Evolutionary conservation across 2,888 invertebrate species (phyloP).

Genomic region (Drosophila atripex): DNA sequence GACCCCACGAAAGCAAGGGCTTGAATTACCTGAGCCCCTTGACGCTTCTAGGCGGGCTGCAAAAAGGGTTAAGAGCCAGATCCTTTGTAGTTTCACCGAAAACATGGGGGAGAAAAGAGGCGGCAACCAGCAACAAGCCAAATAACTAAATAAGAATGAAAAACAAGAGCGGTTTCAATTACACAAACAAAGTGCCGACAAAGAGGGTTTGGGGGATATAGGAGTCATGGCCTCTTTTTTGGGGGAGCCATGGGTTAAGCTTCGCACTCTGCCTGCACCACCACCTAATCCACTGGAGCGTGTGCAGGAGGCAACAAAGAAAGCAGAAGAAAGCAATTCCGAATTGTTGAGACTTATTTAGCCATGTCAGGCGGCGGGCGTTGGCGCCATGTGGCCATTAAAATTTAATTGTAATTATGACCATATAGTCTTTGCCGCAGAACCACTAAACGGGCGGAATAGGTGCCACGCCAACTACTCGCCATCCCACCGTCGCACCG

Average conservation of each 20-base stretch:
- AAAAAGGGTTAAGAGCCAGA: slow-evolving; percentile 25
- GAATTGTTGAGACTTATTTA: slow-evolving; percentile 34
- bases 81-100: slow-evolving; percentile 72
- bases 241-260: neutral
- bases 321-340: slow-evolving; percentile 15
- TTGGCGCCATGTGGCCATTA: slow-evolving; percentile 68
- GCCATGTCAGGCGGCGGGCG: slow-evolving; percentile 30
- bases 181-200: slow-evolving; percentile 57
- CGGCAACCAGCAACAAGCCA: slow-evolving; percentile 9
- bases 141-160: slow-evolving; percentile 20
- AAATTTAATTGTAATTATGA: slow-evolving; percentile 67
- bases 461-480: slow-evolving; percentile 47
- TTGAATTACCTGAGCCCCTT: slow-evolving; percentile 60
- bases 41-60: slow-evolving; percentile 50
- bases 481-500: slow-evolving; percentile 4
- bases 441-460: slow-evolving; percentile 18
- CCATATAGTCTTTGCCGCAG: slow-evolving; percentile 16
- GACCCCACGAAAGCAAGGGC: slow-evolving; percentile 52
- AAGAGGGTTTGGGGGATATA: neutral
- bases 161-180: slow-evolving; percentile 68
- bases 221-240: neutral
- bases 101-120: slow-evolving; percentile 32
- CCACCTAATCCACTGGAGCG: slow-evolving; percentile 1
- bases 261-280: neutral
- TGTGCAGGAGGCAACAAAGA: slow-evolving; percentile 14